These are phyloP conservation scores for Lynx canadensis DNA, from an alignment of 2,113 vertebrate species.

Conservation along the genomic window DNA sequence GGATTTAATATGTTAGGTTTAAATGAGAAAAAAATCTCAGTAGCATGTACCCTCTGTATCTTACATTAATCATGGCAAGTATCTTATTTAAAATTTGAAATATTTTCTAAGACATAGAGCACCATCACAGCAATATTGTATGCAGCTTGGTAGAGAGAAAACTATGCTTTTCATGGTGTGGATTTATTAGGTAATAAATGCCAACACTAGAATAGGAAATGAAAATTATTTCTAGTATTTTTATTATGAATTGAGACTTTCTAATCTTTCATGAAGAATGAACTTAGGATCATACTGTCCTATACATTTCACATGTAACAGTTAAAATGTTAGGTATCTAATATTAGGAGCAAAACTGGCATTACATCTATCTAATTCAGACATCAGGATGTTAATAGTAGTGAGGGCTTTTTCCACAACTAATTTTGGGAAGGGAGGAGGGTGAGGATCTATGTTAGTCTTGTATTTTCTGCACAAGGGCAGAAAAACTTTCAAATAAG, in stretches of 20 bases:
- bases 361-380: background rate
- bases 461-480: background rate
- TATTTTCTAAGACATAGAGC: background rate
- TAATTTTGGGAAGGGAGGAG: background rate
- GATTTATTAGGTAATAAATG: constrained; percentile 16
- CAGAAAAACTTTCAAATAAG: background rate
- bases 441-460: background rate
- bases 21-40: constrained; percentile 4
- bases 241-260: constrained; percentile 39
- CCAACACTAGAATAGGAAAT: background rate
- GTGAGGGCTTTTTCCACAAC: background rate
- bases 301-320: background rate
- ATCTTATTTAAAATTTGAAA: constrained; percentile 20
- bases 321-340: constrained; percentile 50
- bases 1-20: constrained; percentile 56
- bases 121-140: background rate
- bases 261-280: constrained; percentile 37
- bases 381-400: background rate
- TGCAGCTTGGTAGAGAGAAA: background rate
- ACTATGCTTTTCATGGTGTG: background rate
- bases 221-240: constrained; percentile 9
- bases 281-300: background rate
- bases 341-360: background rate
- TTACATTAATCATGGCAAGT: background rate
- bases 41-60: background rate